phyloP scores from a whole-genome alignment of 2,113 vertebrate genomes.

The Fregata magnificens region DNA sequence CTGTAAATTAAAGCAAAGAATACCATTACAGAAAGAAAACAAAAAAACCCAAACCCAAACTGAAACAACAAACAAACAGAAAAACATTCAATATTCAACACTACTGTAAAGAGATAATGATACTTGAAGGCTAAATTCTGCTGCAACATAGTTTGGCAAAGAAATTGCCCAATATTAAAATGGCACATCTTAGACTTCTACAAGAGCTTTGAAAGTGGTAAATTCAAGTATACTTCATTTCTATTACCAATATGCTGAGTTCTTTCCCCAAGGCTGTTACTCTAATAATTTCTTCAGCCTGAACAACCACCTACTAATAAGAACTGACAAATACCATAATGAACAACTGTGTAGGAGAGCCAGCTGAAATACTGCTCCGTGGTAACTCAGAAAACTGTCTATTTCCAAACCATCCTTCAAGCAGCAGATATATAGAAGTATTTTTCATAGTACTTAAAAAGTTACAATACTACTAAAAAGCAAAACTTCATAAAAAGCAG shows the following conservation, averaged over 20 bases:
- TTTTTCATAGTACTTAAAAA: background rate
- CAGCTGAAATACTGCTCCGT: background rate
- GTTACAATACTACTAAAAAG: background rate
- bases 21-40: background rate
- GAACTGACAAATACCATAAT: background rate
- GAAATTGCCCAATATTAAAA: background rate
- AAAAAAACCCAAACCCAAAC: background rate
- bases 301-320: background rate
- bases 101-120: background rate
- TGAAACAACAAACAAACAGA: background rate
- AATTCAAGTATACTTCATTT: background rate
- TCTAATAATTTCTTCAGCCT: background rate
- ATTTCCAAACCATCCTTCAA: background rate
- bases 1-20: conserved; percentile 71
- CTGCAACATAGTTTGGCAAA: background rate
- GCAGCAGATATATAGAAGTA: background rate
- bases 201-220: background rate
- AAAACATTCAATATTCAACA: background rate
- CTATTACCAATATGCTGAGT: background rate
- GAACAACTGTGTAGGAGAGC: background rate
- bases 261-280: background rate
- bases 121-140: background rate
- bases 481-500: background rate
- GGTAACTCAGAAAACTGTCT: background rate
- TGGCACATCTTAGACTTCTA: background rate